Conservation (phyloP, 2,113 vertebrate species). For the Syngnathus scovelli region DNA sequence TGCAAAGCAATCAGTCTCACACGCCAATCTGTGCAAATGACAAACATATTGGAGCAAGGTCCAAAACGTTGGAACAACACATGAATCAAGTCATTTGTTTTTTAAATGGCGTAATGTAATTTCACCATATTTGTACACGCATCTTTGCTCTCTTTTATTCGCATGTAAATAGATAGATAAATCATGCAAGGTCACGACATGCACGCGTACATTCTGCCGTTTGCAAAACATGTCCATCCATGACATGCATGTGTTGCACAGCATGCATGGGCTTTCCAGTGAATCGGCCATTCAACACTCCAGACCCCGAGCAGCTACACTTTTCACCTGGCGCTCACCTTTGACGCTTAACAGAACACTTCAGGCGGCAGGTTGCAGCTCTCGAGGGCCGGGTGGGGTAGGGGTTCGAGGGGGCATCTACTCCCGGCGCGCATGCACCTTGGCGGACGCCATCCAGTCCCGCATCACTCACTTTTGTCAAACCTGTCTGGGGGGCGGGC, state of each 20-base stretch:
- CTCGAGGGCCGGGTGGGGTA: slow-evolving; percentile 33
- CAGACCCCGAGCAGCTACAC: slow-evolving; percentile 63
- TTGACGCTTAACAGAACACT: not conserved
- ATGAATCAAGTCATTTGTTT: not conserved
- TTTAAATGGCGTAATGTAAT: not conserved
- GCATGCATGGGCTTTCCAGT: not conserved
- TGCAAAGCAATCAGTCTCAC: not conserved
- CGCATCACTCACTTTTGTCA: slow-evolving; percentile 77
- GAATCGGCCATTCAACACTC: slow-evolving; percentile 46
- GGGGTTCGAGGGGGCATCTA: slow-evolving; percentile 32
- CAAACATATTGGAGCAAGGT: not conserved
- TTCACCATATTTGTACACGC: not conserved
- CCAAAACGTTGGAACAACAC: not conserved
- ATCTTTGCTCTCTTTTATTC: not conserved
- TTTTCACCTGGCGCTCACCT: not conserved
- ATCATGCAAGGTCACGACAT: slow-evolving; percentile 12
- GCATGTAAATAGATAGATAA: not conserved
- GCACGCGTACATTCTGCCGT: slow-evolving; percentile 38
- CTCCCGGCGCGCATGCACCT: slow-evolving; percentile 60
- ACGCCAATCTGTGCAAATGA: too few species aligned
- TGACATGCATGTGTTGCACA: slow-evolving; percentile 26
- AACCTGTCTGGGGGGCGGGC: slow-evolving; percentile 72
- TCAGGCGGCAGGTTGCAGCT: slow-evolving; percentile 40
- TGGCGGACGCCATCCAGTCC: slow-evolving; percentile 51
- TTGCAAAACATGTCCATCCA: slow-evolving; percentile 30